A percentile compares a stretch with the other conserved stretches of the same genome.
phyloP scores from a whole-genome alignment of 2,888 invertebrate genomes.

The Aleiodes testaceus region DNA sequence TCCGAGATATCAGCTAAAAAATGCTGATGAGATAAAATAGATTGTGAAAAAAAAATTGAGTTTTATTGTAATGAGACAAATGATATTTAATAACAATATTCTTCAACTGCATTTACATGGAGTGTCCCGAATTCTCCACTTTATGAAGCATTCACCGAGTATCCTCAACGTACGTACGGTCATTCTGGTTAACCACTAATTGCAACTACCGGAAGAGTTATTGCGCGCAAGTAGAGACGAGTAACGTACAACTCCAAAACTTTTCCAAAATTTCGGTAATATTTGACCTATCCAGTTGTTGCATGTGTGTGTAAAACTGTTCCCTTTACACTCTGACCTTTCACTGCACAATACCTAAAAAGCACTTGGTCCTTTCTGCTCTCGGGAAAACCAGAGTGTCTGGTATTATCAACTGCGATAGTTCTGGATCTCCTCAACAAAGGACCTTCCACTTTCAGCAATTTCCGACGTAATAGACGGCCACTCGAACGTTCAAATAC shows the following conservation, averaged over 20 bases:
- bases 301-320: not conserved
- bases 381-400: constrained; percentile 10
- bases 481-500: constrained; percentile 5
- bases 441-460: constrained; percentile 9
- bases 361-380: not conserved
- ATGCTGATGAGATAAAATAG: too few relatives aligned
- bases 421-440: constrained; percentile 11
- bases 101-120: not conserved
- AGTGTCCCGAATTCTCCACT: constrained; percentile 54
- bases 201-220: constrained; percentile 61
- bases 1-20: too few relatives aligned
- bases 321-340: not conserved
- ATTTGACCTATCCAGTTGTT: not conserved
- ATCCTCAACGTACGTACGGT: constrained; percentile 57
- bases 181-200: constrained; percentile 62
- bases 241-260: constrained; percentile 6
- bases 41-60: not conserved
- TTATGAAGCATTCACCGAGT: constrained; percentile 63
- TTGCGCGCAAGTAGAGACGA: constrained; percentile 47
- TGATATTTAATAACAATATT: too few relatives aligned
- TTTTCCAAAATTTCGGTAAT: constrained; percentile 20
- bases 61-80: too few relatives aligned
- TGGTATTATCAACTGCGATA: constrained; percentile 11
- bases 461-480: constrained; percentile 1
- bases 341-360: constrained; percentile 5